These are phyloP conservation scores for Megaceryle torquata DNA, from an alignment of 2,113 vertebrate genomes.

Conservation along the genomic window DNA sequence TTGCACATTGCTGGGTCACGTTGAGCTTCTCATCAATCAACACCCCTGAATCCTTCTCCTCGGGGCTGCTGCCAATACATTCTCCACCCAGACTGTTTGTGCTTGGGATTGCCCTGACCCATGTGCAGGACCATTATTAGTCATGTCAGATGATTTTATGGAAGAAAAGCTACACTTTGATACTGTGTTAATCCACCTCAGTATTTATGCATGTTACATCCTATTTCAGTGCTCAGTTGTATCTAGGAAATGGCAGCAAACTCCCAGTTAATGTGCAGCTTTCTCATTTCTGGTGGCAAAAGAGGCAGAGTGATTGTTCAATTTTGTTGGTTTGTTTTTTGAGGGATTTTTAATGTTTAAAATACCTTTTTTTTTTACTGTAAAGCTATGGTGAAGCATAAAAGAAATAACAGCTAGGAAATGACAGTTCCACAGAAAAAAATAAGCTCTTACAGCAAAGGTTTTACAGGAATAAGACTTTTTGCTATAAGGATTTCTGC, in stretches of 20 bases:
- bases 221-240: neutral
- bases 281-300: neutral
- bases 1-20: neutral
- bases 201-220: neutral
- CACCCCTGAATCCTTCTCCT: neutral
- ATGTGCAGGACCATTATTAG: neutral
- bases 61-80: neutral
- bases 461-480: neutral
- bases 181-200: neutral
- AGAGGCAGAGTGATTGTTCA: neutral
- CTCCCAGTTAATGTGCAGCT: neutral
- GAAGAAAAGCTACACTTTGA: neutral
- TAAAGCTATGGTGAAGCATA: neutral
- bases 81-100: neutral
- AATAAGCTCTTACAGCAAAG: neutral
- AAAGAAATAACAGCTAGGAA: neutral
- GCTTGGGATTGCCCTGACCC: neutral
- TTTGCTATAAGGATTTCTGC: neutral
- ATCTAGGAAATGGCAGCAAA: neutral
- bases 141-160: neutral
- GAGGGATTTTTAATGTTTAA: neutral
- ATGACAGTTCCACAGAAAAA: neutral
- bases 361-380: neutral
- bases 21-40: neutral
- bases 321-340: fast-evolving